Conservation (phyloP, 2,888 invertebrate genomes). For the Ormia ochracea region DNA sequence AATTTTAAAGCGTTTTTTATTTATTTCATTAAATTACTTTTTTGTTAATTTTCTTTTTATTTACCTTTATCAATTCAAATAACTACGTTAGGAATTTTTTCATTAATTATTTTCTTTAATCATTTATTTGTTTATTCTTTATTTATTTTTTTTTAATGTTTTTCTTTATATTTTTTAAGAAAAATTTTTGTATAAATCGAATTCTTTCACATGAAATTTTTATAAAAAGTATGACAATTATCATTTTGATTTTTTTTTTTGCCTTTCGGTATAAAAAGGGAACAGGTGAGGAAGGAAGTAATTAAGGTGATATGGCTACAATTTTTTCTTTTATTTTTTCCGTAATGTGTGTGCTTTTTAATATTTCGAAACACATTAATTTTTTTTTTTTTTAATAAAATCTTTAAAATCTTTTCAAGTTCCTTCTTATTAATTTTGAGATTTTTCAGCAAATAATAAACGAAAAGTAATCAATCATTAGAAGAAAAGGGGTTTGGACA, state of each 20-base stretch:
- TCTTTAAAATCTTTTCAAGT: background rate
- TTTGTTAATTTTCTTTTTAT: conserved; percentile 10
- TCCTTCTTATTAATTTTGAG: background rate
- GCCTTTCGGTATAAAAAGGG: background rate
- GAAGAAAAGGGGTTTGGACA: background rate
- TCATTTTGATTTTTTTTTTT: background rate
- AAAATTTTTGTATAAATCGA: conserved; percentile 39
- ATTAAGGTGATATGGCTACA: conserved; percentile 51
- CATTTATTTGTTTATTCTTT: too few relatives aligned
- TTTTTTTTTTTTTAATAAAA: conserved; percentile 22
- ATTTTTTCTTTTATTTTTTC: background rate
- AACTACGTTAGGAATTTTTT: conserved; percentile 60
- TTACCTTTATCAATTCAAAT: conserved; percentile 56
- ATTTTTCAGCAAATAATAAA: background rate
- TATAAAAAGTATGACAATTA: conserved; percentile 29
- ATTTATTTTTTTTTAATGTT: conserved; percentile 4
- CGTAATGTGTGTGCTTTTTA: background rate
- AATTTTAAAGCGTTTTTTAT: conserved; percentile 61
- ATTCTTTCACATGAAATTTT: conserved; percentile 34
- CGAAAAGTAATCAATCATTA: background rate
- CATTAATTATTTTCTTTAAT: conserved; percentile 18
- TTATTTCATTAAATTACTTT: conserved; percentile 38
- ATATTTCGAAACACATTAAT: conserved; percentile 51
- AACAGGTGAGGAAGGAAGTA: conserved; percentile 33
- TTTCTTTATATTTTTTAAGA: conserved; percentile 27